A percentile compares a stretch with the other conserved stretches of the same genome.
Conservation (phyloP, 2,113 vertebrate species). For the Odobenus rosmarus region DNA sequence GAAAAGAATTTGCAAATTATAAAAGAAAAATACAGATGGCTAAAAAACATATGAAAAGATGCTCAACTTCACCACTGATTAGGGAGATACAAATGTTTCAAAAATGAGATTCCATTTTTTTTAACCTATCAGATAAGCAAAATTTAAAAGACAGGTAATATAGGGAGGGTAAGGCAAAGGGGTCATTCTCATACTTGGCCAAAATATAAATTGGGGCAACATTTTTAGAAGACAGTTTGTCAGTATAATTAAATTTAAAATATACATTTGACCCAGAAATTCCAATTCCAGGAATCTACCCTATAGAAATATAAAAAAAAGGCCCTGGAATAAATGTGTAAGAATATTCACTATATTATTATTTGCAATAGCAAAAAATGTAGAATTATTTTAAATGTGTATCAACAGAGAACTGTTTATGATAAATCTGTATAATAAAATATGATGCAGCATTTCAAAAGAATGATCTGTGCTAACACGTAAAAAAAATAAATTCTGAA, state of each 20-base stretch:
- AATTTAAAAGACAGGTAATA: background rate
- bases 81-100: background rate
- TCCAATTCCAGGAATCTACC: background rate
- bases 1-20: background rate
- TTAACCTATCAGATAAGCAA: background rate
- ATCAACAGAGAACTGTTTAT: background rate
- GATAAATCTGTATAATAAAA: constrained; percentile 20
- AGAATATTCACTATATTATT: background rate
- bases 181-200: constrained; percentile 16
- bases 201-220: background rate
- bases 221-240: background rate
- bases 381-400: constrained; percentile 24
- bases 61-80: background rate
- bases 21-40: constrained; percentile 10
- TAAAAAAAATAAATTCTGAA: constrained; percentile 8
- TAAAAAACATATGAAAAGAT: constrained; percentile 44
- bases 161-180: background rate
- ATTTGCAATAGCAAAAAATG: constrained; percentile 28
- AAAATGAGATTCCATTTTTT: constrained; percentile 9
- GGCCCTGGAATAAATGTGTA: background rate
- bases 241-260: constrained; percentile 46
- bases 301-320: constrained; percentile 7
- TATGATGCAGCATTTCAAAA: constrained; percentile 12
- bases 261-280: constrained; percentile 43
- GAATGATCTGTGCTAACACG: background rate